phyloP scores from a whole-genome alignment of 1,140 invertebrate species.

The Ceratosolen solmsi region DNA sequence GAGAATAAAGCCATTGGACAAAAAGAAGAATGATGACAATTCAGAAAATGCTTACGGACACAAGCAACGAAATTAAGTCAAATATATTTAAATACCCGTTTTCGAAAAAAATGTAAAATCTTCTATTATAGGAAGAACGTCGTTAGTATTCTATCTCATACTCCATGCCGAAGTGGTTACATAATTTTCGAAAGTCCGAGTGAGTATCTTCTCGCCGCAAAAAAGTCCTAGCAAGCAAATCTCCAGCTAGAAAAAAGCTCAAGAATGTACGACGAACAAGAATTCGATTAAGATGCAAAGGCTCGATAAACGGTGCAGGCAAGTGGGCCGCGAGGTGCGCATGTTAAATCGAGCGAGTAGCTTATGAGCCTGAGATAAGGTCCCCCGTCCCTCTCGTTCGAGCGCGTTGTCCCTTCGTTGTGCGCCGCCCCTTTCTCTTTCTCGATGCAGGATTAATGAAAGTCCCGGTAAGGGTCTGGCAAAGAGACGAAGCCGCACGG shows the following conservation, averaged over 20 bases:
- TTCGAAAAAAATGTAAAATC: background rate
- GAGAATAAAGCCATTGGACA: too few species aligned
- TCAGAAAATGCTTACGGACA: too few species aligned
- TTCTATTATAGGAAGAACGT: background rate
- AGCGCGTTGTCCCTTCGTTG: background rate
- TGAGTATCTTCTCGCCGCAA: background rate
- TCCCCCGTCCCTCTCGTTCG: background rate
- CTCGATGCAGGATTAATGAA: constrained; percentile 39
- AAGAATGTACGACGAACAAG: constrained; percentile 31
- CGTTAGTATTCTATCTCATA: constrained; percentile 12
- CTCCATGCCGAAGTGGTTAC: background rate
- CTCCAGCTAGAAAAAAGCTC: background rate
- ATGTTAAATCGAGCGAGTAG: constrained; percentile 45
- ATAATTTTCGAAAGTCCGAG: constrained; percentile 10
- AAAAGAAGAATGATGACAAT: too few species aligned
- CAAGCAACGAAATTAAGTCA: too few species aligned
- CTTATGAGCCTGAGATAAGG: constrained; percentile 40
- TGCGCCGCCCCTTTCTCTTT: background rate
- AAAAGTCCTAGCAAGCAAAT: constrained; percentile 17
- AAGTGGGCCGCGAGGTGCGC: constrained; percentile 27
- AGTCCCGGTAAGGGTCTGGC: background rate
- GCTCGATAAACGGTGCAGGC: constrained; percentile 37
- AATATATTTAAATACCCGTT: background rate
- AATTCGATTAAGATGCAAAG: constrained; percentile 49
- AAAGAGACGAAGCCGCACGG: background rate